A percentile compares a stretch with the other conserved stretches of the same genome.
Conservation (phyloP, 2,888 invertebrate genomes). For the Frankliniella fusca region DNA sequence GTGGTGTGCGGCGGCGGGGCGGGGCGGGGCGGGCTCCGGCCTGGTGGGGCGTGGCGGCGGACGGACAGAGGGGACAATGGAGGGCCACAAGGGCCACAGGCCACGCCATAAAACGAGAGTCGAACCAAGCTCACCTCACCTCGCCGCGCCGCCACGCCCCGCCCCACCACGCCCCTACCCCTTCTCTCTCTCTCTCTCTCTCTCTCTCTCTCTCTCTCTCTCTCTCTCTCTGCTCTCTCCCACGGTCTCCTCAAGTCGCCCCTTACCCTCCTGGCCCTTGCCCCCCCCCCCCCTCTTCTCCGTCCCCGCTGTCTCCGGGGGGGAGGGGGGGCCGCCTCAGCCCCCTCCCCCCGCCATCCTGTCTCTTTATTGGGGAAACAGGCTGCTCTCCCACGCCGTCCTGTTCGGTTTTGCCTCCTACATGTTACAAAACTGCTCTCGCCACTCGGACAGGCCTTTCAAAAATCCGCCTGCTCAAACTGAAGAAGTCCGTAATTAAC, state of each 20-base stretch:
- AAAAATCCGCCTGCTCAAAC: no score
- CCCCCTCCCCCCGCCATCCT: background rate
- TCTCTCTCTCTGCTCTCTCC: background rate
- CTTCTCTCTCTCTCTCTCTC: background rate
- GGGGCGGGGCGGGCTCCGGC: background rate
- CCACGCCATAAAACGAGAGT: background rate
- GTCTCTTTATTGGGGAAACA: slow-evolving; percentile 11
- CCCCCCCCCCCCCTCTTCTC: background rate
- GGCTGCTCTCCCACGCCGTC: no score
- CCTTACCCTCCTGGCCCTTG: background rate
- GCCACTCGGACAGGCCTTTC: no score
- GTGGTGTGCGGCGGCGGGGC: background rate
- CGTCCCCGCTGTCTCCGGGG: background rate
- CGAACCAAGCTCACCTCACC: background rate
- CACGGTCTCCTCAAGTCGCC: background rate
- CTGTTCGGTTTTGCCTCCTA: no score
- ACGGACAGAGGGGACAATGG: background rate
- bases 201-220: background rate
- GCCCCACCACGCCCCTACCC: background rate
- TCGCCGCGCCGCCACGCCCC: background rate
- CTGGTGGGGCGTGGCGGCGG: background rate
- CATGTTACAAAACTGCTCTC: no score
- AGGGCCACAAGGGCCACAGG: background rate
- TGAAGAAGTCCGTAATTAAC: no score
- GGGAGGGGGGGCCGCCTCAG: no score